Base-by-base conservation (phyloP, 2,888 invertebrate genomes). In the Ischnura elegans region DNA sequence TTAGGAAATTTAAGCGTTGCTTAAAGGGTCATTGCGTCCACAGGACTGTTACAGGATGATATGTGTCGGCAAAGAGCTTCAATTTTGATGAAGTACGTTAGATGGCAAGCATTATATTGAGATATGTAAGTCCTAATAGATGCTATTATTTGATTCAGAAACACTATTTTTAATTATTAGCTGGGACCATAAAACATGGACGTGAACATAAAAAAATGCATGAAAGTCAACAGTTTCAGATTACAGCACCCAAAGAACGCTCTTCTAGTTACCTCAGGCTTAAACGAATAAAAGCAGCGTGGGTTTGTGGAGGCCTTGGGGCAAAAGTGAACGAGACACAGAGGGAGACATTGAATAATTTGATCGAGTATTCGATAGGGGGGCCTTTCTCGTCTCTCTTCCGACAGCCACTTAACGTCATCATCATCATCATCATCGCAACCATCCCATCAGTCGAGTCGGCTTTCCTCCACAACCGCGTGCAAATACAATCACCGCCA, bases 401-500 rank as follows among this genome's bases (percentile, higher is more conserved):
- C 76, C 76, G 29, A 29, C 29, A 29, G 13, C 6, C 29, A 21
- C 36, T 36, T 29, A 76, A 76, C 76, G n/a, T 76, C 76, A 36
- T 76, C 76, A 76, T 8, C 76, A 13, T 76, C n/a, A n/a, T 61
- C 61, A 25, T 25, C 61, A 25, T n/a, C 16, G n/a, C 61, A 25
- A 25, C n/a, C n/a, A 61, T n/a, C 61, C 51, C 76, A 76, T 29
- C 76, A 25, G 8, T n/a, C 21, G 8, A 8, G 25, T 25, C 61
- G 25, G 21, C 61, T 61, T 61, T 21, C 61, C 61, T 21, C 61
- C 25, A 8, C 61, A 21, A 61, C 61, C 61, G 51, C 51, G 36
- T 76, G 76, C 76, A 76, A 76, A 76, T 76, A 76, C 76, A 76
- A 76, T 76, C 76, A 36, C 76, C 76, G 76, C 76, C 36, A 3